Evolutionary conservation across 2,888 invertebrate genomes (phyloP), one percentile per base, ranked within the genome.

Genomic region (Drosophila lacicola): DNA sequence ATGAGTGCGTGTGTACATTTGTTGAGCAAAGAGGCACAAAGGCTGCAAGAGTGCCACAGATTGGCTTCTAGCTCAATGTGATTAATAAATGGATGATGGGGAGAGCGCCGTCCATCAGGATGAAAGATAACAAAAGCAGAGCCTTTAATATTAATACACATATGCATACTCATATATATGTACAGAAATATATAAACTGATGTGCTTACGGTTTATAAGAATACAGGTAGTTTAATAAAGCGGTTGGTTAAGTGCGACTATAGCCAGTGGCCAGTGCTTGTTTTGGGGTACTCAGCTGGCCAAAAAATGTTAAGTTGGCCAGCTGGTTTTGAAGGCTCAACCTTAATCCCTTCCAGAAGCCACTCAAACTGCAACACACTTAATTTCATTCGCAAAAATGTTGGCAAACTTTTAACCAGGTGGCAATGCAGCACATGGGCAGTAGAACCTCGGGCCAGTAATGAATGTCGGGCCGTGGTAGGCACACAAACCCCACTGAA

Each of bases 321-420:
- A 19, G 36, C 21, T 58, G 54, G 36, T 51, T 21, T 39, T 54
- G 50, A 45, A n/a, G 13, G 29, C 13, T 58, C 37, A 51, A 21
- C 46, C 74, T 67, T 67, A 77, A 77, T 67, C 78, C 74, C 21
- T 17, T 33, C 11, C 45, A 55, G 65, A 57, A 64, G 79, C 73
- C 74, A 67, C 70, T 74, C 68, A 67, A 61, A 66, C 49, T 68
- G 70, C 65, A 70, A 21, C 78, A 62, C 78, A 80, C 78, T 77
- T 70, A 77, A 79, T 69, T 76, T 70, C 62, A 70, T 60, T 66
- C 45, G 45, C 70, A 63, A 53, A 60, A 72, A 67, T 72, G 39
- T 67, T 57, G 74, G 70, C 47, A 68, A 82, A 66, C 45, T 79
- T 66, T 79, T 66, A 60, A 63, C 62, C 68, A 75, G 68, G 53